Percentiles rank a stretch among this genome's conserved stretches.
Evolutionary conservation across 1,140 invertebrate genomes (phyloP).

Genomic region (Neodiprion pinetum): DNA sequence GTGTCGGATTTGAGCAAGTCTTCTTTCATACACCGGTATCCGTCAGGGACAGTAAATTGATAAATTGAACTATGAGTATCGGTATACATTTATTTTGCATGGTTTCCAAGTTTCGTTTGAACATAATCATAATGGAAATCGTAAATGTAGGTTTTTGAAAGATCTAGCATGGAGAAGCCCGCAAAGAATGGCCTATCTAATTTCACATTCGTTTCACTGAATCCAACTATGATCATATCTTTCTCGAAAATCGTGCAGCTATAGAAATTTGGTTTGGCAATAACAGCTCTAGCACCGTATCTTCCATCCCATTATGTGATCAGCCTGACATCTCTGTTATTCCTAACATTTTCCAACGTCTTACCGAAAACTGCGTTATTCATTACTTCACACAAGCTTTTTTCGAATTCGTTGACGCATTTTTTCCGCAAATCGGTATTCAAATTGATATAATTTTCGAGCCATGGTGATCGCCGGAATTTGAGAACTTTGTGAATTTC

Average conservation of each 20-base stretch:
- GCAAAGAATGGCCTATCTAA: constrained; percentile 32
- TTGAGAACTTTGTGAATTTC: constrained; percentile 51
- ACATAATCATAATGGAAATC: constrained; percentile 46
- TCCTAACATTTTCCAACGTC: constrained; percentile 53
- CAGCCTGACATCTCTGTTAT: constrained; percentile 48
- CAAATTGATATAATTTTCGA: constrained; percentile 49
- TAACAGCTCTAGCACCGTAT: constrained; percentile 38
- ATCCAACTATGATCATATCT: constrained; percentile 43
- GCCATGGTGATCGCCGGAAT: constrained; percentile 42
- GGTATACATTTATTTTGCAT: constrained; percentile 13
- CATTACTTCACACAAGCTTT: constrained; percentile 59
- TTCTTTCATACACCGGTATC: background rate
- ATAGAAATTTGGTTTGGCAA: constrained; percentile 54
- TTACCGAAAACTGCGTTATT: constrained; percentile 39
- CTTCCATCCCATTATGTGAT: constrained; percentile 34
- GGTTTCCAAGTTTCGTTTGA: constrained; percentile 28
- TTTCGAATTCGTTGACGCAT: constrained; percentile 54
- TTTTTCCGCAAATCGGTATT: constrained; percentile 46
- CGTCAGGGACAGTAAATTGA: background rate
- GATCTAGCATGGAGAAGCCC: constrained; percentile 29
- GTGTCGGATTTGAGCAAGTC: background rate
- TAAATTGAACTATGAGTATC: constrained; percentile 18
- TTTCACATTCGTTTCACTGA: constrained; percentile 22
- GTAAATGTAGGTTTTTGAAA: constrained; percentile 37
- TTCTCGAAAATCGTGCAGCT: constrained; percentile 45